phyloP scores from a whole-genome alignment of 2,797 vertebrate genomes.

The Agapornis canus region DNA sequence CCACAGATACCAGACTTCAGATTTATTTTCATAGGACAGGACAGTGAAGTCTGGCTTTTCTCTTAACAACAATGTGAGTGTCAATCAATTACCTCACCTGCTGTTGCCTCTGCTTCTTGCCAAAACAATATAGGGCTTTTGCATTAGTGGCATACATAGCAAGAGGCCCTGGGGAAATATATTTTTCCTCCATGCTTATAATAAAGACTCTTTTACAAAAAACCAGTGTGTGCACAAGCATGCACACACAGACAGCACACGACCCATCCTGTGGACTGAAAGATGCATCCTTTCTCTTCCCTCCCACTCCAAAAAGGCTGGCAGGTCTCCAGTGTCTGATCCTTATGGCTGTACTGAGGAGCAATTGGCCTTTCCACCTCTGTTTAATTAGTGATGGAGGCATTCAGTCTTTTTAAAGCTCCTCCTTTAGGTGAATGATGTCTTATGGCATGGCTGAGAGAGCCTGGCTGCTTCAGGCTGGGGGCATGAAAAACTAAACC shows the following conservation, averaged over 20 bases:
- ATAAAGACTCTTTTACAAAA: neutral
- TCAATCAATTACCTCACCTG: conserved; percentile 42
- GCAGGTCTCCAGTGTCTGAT: neutral
- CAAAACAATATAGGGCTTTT: conserved; percentile 13
- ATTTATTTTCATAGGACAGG: conserved; percentile 39
- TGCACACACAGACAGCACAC: neutral
- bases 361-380: neutral
- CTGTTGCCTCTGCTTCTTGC: neutral
- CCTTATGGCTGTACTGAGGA: neutral
- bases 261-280: accelerated
- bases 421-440: neutral
- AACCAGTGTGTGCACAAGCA: neutral
- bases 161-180: neutral
- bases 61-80: conserved; percentile 15
- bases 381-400: neutral
- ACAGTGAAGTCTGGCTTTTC: conserved; percentile 27
- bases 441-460: neutral
- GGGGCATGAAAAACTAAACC: neutral
- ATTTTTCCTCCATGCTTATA: neutral
- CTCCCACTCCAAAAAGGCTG: neutral
- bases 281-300: neutral
- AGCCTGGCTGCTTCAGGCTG: neutral
- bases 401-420: neutral
- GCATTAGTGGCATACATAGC: neutral
- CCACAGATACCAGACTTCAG: conserved; percentile 8